Base-by-base conservation (phyloP, 2,888 invertebrate species). In the Drosophila robusta region DNA sequence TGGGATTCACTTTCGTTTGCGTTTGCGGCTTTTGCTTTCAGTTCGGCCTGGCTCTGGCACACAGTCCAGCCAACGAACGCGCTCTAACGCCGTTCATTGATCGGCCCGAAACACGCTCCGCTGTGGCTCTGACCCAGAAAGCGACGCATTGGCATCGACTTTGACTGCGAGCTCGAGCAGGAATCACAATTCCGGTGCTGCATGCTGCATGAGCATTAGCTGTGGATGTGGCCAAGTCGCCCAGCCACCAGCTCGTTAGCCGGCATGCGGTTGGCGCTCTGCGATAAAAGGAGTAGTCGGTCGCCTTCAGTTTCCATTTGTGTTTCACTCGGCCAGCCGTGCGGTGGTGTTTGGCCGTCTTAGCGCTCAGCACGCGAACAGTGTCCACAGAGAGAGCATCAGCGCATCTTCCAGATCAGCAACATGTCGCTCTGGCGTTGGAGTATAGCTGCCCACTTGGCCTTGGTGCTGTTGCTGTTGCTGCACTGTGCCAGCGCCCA, bases 281-380 rank as follows among this genome's bases (percentile, higher is more conserved):
- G 46, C 78, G 75, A 88, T 87, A 87, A 84, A 88, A 87, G 87
- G 87, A 88, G 85, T 79, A 57, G 55, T 42, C 29, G 47, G 47
- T 62, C 72, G 68, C 72, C 74, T 54, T 72, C 41, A 66, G 70
- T 80, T 88, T 78, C 71, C 88, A 87, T 86, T 87, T 86, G 88
- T 70, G 73, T 76, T 71, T 82, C 71, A 84, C 64, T 70, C 71
- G 70, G 65, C 78, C 75, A 81, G 70, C 71, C 58, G 86, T 71
- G 60, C 83, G 86, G 80, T 82, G 58, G 46, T 61, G 41, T 71
- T 66, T 61, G 57, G 11, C 24, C 11, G 36, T n/a, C 29, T 29
- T 29, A 29, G 45, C n/a, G n/a, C 45, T 18, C 44, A 64, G 41
- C 22, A 41, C 57, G 57, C 41, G 32, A 12, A 32, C 16, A 46